Conservation (phyloP, 1,140 invertebrate genomes). For the Cherax destructor region DNA sequence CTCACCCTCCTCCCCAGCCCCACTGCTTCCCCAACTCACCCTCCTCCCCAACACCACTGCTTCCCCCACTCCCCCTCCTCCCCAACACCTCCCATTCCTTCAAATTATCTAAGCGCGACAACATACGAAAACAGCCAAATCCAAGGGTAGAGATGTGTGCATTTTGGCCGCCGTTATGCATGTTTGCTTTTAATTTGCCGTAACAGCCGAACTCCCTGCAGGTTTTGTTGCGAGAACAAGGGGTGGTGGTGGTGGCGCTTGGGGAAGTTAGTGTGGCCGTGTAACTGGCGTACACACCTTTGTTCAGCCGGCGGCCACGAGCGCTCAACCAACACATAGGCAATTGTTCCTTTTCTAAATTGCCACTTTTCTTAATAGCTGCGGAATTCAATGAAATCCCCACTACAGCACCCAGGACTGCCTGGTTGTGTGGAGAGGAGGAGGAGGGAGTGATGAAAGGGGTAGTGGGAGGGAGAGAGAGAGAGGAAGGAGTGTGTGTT, state of each 20-base stretch:
- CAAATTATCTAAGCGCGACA: too few species aligned
- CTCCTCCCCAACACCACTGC: too few species aligned
- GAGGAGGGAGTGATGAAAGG: background rate
- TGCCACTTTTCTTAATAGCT: conserved; percentile 60
- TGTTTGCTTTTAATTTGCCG: conserved; percentile 43
- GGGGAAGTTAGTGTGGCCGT: background rate
- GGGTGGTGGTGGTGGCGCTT: background rate
- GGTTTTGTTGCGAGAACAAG: background rate
- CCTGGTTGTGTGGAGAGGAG: background rate
- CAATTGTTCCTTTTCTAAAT: conserved; percentile 52
- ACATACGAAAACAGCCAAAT: too few species aligned
- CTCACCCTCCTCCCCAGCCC: too few species aligned
- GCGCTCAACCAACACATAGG: conserved; percentile 48
- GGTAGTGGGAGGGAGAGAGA: background rate
- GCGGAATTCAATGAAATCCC: conserved; percentile 48
- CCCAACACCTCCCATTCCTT: too few species aligned
- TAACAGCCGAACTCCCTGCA: conserved; percentile 29
- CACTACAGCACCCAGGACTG: background rate
- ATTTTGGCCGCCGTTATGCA: background rate
- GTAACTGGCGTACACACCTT: background rate
- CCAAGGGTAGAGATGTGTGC: background rate
- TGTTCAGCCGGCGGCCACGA: conserved; percentile 11
- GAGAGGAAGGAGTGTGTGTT: too few species aligned
- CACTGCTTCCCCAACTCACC: too few species aligned
- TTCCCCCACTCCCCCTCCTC: too few species aligned